These are phyloP conservation scores for Spinus pinus DNA, from an alignment of 2,797 vertebrate genomes.

Conservation along the genomic window DNA sequence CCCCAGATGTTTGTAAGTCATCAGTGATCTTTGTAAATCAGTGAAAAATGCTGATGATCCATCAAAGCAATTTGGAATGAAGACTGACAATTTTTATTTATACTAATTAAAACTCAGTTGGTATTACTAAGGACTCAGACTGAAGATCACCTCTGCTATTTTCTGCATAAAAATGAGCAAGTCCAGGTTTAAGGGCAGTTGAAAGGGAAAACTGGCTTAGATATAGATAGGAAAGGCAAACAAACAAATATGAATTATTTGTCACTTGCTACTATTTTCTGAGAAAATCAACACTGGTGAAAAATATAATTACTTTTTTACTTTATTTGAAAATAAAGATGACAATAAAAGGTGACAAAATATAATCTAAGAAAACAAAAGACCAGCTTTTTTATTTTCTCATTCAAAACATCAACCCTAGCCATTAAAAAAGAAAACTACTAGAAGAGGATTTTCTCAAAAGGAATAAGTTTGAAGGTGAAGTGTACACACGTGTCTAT, in stretches of 20 bases:
- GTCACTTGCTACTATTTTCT: background rate
- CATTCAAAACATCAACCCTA: background rate
- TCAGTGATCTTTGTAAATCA: background rate
- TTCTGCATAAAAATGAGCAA: background rate
- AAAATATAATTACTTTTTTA: background rate
- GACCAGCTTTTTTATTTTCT: background rate
- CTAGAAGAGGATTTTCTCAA: background rate
- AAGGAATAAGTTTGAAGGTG: background rate
- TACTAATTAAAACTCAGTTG: background rate
- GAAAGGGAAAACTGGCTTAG: background rate
- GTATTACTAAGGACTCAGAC: background rate
- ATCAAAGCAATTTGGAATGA: background rate
- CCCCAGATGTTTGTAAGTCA: background rate
- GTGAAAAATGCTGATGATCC: background rate
- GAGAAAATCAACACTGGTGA: accelerated
- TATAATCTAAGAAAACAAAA: background rate
- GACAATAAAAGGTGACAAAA: background rate
- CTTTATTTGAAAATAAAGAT: background rate
- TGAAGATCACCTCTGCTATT: background rate
- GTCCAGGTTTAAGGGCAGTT: background rate
- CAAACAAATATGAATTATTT: background rate
- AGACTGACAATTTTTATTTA: background rate
- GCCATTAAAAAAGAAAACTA: background rate
- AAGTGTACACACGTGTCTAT: background rate
- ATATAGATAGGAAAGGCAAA: background rate